Conservation (phyloP, 2,113 vertebrate species). For the Gymnobelideus leadbeateri region DNA sequence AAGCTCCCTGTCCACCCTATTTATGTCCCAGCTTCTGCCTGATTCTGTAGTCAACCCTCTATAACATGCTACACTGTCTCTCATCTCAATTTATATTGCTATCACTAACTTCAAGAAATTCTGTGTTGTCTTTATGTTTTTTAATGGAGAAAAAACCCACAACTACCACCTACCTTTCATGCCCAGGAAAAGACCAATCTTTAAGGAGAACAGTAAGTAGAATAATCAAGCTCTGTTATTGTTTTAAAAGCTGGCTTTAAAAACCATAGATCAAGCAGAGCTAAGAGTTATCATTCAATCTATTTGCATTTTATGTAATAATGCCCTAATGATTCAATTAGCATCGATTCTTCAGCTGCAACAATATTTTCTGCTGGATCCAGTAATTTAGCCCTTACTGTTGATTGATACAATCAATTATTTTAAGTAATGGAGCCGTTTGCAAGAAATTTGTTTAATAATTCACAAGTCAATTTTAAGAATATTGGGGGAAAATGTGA, state of each 20-base stretch:
- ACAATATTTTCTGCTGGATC: conserved; percentile 84
- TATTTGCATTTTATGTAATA: conserved; percentile 78
- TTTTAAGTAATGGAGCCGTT: conserved; percentile 81
- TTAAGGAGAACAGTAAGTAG: not conserved
- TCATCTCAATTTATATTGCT: conserved; percentile 13
- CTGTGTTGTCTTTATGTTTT: not conserved
- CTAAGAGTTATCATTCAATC: conserved; percentile 67
- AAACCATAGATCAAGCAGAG: conserved; percentile 67
- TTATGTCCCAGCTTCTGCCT: not conserved
- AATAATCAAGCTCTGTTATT: conserved; percentile 10
- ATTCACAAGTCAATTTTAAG: conserved; percentile 76
- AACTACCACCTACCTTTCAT: not conserved
- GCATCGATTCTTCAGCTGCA: conserved; percentile 83
- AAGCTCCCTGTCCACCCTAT: not conserved
- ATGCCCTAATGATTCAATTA: conserved; percentile 86
- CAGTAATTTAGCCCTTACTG: conserved; percentile 82
- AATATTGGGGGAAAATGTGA: conserved; percentile 64
- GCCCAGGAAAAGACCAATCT: not conserved
- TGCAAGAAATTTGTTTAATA: conserved; percentile 80
- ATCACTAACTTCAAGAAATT: not conserved
- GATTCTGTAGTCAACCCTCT: not conserved
- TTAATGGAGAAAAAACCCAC: not conserved
- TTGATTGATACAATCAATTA: conserved; percentile 83
- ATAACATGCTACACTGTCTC: not conserved
- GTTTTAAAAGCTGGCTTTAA: conserved; percentile 55